These are phyloP conservation scores for Neodontobutis hainanensis DNA, from an alignment of 2,113 vertebrate genomes.

Conservation along the genomic window DNA sequence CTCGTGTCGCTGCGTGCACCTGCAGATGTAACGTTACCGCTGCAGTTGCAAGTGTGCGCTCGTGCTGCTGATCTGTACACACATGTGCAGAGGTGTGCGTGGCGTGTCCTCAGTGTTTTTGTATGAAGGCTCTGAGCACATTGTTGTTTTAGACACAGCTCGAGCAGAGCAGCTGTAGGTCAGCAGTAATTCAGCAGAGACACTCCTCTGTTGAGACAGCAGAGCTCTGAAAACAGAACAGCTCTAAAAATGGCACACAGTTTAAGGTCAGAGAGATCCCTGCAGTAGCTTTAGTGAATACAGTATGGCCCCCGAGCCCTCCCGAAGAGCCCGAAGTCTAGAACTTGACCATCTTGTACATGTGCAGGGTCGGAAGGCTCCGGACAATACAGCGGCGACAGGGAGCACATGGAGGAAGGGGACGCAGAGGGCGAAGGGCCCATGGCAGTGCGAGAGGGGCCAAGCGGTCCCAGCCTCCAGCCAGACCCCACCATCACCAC, in stretches of 20 bases:
- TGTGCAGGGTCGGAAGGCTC: slow-evolving; percentile 55
- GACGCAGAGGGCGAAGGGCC: slow-evolving; percentile 58
- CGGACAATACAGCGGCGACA: slow-evolving; percentile 37
- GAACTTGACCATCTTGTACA: slow-evolving; percentile 45
- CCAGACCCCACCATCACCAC: slow-evolving; percentile 29
- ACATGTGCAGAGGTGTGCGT: not conserved
- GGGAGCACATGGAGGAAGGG: slow-evolving; percentile 64
- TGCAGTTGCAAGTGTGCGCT: slow-evolving; percentile 31
- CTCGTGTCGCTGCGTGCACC: slow-evolving; percentile 18
- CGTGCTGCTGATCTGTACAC: not conserved
- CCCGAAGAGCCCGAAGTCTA: slow-evolving; percentile 8
- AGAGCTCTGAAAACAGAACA: not conserved
- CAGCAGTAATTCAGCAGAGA: not conserved
- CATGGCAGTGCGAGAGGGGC: slow-evolving; percentile 55
- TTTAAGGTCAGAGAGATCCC: not conserved
- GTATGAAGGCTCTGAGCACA: not conserved
- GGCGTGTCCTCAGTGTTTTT: not conserved
- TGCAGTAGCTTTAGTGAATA: not conserved
- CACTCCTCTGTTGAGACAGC: not conserved
- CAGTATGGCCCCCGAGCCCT: not conserved
- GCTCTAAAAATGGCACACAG: not conserved
- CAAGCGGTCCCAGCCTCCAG: slow-evolving; percentile 33
- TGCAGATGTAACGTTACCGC: slow-evolving; percentile 27
- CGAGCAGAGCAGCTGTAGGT: not conserved
- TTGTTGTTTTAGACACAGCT: not conserved